Evolutionary conservation across 1,140 invertebrate species (phyloP), one percentile per base, ranked within the genome.

Genomic region (Subanguina moxae): DNA sequence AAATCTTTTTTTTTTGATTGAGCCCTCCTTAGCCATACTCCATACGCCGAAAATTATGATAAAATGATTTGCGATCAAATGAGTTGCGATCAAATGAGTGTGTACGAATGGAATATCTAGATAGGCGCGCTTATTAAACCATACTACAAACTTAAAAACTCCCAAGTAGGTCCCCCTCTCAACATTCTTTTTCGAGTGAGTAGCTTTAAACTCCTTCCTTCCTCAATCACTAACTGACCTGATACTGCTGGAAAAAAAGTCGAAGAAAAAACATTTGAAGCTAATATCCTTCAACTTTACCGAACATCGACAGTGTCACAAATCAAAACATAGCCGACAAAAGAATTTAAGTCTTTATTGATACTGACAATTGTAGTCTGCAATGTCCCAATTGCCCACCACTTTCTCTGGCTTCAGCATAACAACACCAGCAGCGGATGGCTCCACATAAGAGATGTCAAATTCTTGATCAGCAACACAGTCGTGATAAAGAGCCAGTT

Each of bases 401-500:
- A 77, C 57, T 19, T 62, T 72, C 42, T 75, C 57, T n/a, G 73
- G 68, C 21, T 68, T 75, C 15, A 25, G 48, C 27, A 57, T 23
- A n/a, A 23, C n/a, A 42, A 73, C 32, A 21, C 11, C 32, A 19
- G 48, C 48, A 21, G 48, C 61, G 8, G 45, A 25, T 15, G 68
- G 21, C 48, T 72, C 68, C 30, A 76, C 59, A n/a, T 28, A 25
- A 27, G 58, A 46, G 8, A 77, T 61, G 19, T 77, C 75, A 56
- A 74, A 77, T 21, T 75, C 72, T 28, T 78, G 74, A 62, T 77
- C 75, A n/a, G 75, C 75, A 5, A 75, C 62, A 61, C 75, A 77
- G 48, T 77, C 75, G 64, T 77, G 75, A 30, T 77, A 77, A 27
- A 77, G 42, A 15, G 76, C 52, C n/a, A 78, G 64, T 32, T 76